Conservation (phyloP, 2,113 vertebrate species). For the Panurus biarmicus region DNA sequence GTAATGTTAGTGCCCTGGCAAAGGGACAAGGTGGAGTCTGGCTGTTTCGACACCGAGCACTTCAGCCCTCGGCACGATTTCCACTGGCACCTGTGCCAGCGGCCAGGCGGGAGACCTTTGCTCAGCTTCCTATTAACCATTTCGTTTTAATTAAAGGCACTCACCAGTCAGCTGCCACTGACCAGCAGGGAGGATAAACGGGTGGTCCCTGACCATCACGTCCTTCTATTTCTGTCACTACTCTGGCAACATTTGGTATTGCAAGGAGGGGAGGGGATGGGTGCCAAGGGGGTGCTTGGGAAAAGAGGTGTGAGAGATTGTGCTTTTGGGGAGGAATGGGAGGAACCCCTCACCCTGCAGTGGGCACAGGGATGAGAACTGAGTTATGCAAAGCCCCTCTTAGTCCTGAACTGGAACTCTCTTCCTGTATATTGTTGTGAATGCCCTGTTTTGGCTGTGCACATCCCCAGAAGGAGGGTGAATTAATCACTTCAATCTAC, state of each 20-base stretch:
- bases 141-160: constrained; percentile 11
- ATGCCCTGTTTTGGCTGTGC: neutral
- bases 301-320: neutral
- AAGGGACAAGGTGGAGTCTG: neutral
- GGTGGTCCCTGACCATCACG: neutral
- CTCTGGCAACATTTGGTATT: neutral
- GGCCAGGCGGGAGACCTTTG: neutral
- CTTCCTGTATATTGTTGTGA: accelerated
- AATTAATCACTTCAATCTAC: accelerated
- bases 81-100: neutral
- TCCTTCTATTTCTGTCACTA: neutral
- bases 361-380: accelerated
- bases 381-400: accelerated
- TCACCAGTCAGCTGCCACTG: neutral
- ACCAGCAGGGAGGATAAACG: neutral
- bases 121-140: constrained; percentile 29
- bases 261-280: neutral
- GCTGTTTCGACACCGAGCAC: neutral
- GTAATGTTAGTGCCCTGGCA: constrained; percentile 27
- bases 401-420: neutral
- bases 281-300: too few relatives aligned
- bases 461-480: too few relatives aligned
- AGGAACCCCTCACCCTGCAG: neutral
- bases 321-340: neutral
- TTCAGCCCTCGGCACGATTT: constrained; percentile 10